Evolutionary conservation across 2,113 vertebrate species (phyloP).

Genomic region (Uropsilus gracilis): DNA sequence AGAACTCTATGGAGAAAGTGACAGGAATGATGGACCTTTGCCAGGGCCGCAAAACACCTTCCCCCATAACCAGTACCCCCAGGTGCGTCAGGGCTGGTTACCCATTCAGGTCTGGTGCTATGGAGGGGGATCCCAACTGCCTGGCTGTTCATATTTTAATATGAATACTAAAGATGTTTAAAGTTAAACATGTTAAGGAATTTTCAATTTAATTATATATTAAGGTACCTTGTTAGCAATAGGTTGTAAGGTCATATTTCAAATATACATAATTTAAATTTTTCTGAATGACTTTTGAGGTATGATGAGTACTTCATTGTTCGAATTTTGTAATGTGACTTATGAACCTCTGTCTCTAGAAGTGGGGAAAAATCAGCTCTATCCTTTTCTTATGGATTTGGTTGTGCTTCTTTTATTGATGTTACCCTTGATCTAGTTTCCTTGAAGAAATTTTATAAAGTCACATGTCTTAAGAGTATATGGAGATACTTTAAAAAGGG

Average conservation of each 20-base stretch:
- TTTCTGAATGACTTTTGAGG: neutral
- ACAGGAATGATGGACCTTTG: neutral
- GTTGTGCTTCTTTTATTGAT: neutral
- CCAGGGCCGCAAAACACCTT: slow-evolving; percentile 43
- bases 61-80: slow-evolving; percentile 52
- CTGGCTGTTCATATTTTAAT: neutral
- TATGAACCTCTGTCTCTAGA: neutral
- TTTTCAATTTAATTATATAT: slow-evolving; percentile 13
- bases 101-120: neutral
- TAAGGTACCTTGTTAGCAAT: neutral
- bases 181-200: neutral
- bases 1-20: slow-evolving; percentile 39
- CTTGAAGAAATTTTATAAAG: neutral
- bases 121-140: neutral
- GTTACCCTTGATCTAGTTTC: neutral
- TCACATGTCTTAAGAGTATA: neutral
- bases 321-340: neutral
- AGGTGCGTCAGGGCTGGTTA: slow-evolving; percentile 73
- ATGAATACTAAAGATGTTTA: neutral
- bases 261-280: neutral
- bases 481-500: neutral
- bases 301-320: neutral
- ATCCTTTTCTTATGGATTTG: neutral
- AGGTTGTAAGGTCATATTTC: neutral
- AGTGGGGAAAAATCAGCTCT: neutral